Evolutionary conservation across 2,888 invertebrate species (phyloP).

Genomic region (Lycocerus yunnanus): DNA sequence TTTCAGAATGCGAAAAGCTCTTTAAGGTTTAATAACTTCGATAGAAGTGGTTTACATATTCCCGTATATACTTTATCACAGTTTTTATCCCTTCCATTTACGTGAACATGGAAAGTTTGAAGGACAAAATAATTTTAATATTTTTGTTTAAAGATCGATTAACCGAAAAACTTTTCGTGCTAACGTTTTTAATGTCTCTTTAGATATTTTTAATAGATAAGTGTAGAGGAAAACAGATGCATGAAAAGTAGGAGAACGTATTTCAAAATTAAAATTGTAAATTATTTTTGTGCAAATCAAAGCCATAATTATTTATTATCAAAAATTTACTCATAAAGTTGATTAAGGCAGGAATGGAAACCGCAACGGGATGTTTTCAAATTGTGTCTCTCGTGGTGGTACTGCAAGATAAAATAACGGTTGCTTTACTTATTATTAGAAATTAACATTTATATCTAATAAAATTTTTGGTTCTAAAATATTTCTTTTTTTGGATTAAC

Average conservation of each 20-base stretch:
- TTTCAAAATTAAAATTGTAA: neutral
- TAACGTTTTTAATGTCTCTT: neutral
- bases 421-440: neutral
- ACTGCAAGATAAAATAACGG: neutral
- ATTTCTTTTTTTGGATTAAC: neutral
- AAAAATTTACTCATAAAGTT: neutral
- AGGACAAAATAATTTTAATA: neutral
- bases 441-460: neutral
- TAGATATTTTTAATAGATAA: too few species aligned
- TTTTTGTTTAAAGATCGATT: neutral
- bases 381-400: neutral
- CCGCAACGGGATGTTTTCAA: neutral
- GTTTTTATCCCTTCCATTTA: neutral
- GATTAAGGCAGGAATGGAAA: neutral
- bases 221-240: too few species aligned
- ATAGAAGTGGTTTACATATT: neutral
- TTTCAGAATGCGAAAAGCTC: conserved; percentile 5
- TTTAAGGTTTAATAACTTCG: conserved; percentile 17
- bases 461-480: neutral
- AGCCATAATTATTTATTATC: neutral
- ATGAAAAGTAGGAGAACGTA: too few species aligned
- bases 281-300: neutral
- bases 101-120: neutral
- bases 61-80: neutral
- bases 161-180: neutral